Percentiles rank a stretch among this genome's conserved stretches.
These are phyloP conservation scores for Mythimna lalbum DNA, from an alignment of 2,888 invertebrate species.

Conservation along the genomic window DNA sequence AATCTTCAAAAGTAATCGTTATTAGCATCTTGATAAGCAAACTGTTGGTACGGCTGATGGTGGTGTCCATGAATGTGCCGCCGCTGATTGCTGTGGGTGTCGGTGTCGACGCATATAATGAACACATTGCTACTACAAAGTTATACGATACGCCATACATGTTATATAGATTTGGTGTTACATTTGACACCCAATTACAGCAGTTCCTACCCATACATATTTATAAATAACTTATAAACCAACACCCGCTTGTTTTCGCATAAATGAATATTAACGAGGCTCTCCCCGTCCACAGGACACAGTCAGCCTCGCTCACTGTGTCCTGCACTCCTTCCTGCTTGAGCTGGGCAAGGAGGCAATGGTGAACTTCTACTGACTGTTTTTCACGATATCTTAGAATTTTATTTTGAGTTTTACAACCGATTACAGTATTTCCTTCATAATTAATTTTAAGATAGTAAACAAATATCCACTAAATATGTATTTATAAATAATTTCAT, in stretches of 20 bases:
- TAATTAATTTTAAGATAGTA: slow-evolving; percentile 1
- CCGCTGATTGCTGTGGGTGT: slow-evolving; percentile 7
- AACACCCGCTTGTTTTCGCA: slow-evolving; percentile 12
- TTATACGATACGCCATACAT: not conserved
- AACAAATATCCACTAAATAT: slow-evolving; percentile 16
- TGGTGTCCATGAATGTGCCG: not conserved
- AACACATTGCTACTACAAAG: slow-evolving; percentile 24
- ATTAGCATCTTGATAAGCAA: slow-evolving; percentile 30
- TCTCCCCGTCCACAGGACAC: too few relatives aligned
- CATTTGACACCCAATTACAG: slow-evolving; percentile 41
- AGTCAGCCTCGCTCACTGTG: not conserved
- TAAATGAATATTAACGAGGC: not conserved
- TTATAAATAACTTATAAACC: slow-evolving; percentile 7
- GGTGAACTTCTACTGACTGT: too few relatives aligned
- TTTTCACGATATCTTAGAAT: not conserved
- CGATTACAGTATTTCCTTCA: not conserved
- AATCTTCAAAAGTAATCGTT: not conserved
- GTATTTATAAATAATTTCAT: slow-evolving; percentile 22
- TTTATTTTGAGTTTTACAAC: too few relatives aligned
- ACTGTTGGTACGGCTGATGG: slow-evolving; percentile 14
- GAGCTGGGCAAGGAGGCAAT: not conserved
- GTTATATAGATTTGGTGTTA: slow-evolving; percentile 21
- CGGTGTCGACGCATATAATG: slow-evolving; percentile 20
- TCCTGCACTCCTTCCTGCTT: not conserved
- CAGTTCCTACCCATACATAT: not conserved